phyloP scores from a whole-genome alignment of 2,797 vertebrate species.

The Neosilurus hyrtlii region DNA sequence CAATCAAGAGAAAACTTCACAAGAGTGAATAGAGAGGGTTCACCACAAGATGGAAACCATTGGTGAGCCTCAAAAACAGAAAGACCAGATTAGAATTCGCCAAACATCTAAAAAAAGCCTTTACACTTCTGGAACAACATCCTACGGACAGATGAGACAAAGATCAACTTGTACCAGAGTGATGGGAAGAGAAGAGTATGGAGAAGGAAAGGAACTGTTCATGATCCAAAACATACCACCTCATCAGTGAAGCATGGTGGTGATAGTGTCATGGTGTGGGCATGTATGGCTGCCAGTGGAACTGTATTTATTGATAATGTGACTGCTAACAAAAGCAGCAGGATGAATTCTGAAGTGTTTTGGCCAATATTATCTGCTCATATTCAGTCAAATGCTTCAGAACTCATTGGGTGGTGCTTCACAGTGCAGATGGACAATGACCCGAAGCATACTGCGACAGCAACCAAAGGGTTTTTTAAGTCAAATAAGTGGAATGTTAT shows the following conservation, averaged over 20 bases:
- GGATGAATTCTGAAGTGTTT: neutral
- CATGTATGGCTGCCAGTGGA: neutral
- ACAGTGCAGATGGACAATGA: neutral
- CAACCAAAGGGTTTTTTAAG: too few relatives aligned
- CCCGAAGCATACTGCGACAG: too few relatives aligned
- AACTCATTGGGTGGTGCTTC: too few relatives aligned
- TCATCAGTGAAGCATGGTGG: too few relatives aligned
- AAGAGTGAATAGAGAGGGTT: neutral
- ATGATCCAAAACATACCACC: neutral
- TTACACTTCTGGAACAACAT: neutral
- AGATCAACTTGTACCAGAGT: neutral
- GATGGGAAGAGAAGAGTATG: neutral
- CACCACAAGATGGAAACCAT: neutral
- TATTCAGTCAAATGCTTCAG: too few relatives aligned
- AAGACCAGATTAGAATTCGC: neutral
- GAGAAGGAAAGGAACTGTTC: neutral
- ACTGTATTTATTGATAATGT: neutral
- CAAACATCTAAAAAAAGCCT: neutral
- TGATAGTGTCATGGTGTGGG: neutral
- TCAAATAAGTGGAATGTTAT: too few relatives aligned
- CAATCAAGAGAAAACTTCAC: neutral
- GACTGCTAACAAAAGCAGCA: neutral
- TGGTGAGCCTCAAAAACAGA: neutral
- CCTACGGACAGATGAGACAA: neutral
- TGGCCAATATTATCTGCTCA: too few relatives aligned